phyloP scores from a whole-genome alignment of 2,797 vertebrate species.

The Mus minutoides region DNA sequence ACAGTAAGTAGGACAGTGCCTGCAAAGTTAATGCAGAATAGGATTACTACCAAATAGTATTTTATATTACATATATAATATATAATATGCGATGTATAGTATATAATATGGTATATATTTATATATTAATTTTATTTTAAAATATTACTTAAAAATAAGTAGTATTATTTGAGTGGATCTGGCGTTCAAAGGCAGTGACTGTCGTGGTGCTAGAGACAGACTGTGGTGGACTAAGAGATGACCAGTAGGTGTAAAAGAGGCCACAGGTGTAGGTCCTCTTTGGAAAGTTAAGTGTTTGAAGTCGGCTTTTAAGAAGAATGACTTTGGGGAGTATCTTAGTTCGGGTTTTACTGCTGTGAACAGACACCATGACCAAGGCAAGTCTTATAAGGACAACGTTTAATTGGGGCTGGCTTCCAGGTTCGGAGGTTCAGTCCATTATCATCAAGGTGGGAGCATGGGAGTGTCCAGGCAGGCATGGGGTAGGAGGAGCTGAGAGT shows the following conservation, averaged over 20 bases:
- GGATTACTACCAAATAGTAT: not conserved
- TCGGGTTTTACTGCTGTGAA: not conserved
- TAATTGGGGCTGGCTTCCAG: not conserved
- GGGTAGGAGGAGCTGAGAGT: not conserved
- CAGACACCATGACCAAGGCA: not conserved
- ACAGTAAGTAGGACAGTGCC: not conserved
- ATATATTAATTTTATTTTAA: not conserved
- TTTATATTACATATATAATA: not conserved
- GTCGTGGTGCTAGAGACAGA: not conserved
- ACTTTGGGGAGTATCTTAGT: not conserved
- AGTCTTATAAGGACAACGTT: not conserved
- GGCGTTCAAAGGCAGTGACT: not conserved
- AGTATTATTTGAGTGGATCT: not conserved
- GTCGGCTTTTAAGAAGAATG: not conserved
- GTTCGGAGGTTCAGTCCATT: not conserved
- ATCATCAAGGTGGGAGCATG: not conserved
- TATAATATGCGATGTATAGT: no score
- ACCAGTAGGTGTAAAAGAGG: not conserved
- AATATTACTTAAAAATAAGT: not conserved
- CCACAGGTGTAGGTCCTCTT: no score
- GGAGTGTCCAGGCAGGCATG: not conserved
- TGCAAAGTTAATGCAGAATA: not conserved
- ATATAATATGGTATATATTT: no score
- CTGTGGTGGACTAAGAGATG: not conserved
- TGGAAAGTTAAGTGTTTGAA: not conserved